A percentile compares a stretch with the other conserved stretches of the same genome.
Conservation (phyloP, 2,113 vertebrate species). For the Orycteropus afer region DNA sequence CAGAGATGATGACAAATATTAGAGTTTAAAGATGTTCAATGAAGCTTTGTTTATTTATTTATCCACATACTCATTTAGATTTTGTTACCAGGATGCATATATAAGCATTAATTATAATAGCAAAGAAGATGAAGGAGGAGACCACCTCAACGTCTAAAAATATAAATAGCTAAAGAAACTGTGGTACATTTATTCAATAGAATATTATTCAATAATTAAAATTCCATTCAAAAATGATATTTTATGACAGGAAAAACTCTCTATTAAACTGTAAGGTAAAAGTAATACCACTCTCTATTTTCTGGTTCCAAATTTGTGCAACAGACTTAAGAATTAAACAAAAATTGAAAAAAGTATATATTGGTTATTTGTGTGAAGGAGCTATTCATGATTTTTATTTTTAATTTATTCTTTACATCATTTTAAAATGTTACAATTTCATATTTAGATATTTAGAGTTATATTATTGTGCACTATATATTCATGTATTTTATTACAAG, state of each 20-base stretch:
- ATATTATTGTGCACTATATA: neutral
- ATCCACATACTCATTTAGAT: neutral
- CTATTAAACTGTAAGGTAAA: neutral
- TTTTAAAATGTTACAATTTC: neutral
- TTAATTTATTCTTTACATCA: neutral
- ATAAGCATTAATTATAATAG: neutral
- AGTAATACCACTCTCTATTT: neutral
- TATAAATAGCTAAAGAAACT: neutral
- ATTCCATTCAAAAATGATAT: neutral
- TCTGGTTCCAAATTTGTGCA: neutral
- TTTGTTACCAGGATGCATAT: neutral
- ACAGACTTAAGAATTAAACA: neutral
- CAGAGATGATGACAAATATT: neutral
- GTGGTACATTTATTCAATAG: too few species aligned
- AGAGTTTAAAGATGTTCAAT: neutral
- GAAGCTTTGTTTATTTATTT: neutral
- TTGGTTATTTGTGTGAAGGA: neutral
- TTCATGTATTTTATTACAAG: neutral
- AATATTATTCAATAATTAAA: slow-evolving; percentile 5
- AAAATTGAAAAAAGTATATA: neutral
- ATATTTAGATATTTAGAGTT: neutral
- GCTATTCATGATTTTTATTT: neutral
- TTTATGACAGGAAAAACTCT: neutral
- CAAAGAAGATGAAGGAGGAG: neutral
- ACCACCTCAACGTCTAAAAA: neutral